phyloP scores from a whole-genome alignment of 2,888 invertebrate genomes.

The Empis stercorea region DNA sequence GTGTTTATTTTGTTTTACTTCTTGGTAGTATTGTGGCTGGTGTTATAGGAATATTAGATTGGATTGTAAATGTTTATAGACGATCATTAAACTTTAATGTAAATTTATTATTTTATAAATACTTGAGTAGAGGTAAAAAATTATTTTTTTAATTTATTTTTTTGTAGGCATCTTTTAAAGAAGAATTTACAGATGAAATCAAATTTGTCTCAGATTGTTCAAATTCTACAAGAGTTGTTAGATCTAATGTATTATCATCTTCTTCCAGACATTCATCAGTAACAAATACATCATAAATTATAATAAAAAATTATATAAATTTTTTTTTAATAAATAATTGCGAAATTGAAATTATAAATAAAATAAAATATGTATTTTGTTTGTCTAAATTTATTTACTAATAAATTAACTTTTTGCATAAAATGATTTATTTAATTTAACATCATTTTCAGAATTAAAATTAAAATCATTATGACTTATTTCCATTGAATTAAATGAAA shows the following conservation, averaged over 20 bases:
- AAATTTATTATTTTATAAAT: background rate
- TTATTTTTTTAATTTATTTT: no score
- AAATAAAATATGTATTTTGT: no score
- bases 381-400: no score
- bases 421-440: no score
- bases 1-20: conserved; percentile 48
- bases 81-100: conserved; percentile 1
- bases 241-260: background rate
- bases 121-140: background rate
- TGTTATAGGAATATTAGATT: conserved; percentile 29
- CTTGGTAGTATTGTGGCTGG: conserved; percentile 37
- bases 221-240: conserved; percentile 56
- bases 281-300: background rate
- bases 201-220: conserved; percentile 59
- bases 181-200: conserved; percentile 54
- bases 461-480: no score
- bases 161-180: conserved; percentile 50
- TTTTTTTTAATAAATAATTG: no score
- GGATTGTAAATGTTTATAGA: conserved; percentile 18
- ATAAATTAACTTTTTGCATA: no score
- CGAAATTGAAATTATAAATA: no score
- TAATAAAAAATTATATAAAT: no score
- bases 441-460: no score
- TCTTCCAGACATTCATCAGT: background rate
- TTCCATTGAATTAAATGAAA: background rate